Evolutionary conservation across 2,888 invertebrate species (phyloP).

Genomic region (Brassicogethes aeneus): DNA sequence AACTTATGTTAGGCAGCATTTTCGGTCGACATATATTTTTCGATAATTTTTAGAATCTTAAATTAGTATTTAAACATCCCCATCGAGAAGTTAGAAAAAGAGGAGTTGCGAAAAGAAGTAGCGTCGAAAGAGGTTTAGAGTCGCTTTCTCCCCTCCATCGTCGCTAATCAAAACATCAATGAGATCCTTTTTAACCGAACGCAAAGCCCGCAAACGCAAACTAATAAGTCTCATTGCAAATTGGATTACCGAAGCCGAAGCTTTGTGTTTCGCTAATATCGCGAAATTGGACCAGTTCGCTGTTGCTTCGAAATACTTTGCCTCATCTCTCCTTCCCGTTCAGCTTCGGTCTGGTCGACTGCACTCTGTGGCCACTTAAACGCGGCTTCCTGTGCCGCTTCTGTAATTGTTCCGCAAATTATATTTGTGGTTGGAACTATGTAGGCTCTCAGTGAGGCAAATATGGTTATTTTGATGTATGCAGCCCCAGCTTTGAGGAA

Average conservation of each 20-base stretch:
- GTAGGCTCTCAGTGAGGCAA: conserved; percentile 33
- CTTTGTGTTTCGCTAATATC: conserved; percentile 40
- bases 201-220: conserved; percentile 35
- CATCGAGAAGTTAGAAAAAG: too few species aligned
- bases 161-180: conserved; percentile 33
- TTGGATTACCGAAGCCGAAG: conserved; percentile 41
- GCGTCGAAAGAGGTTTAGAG: too few species aligned
- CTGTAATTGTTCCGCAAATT: conserved; percentile 42
- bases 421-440: conserved; percentile 39
- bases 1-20: too few species aligned
- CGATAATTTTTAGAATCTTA: too few species aligned
- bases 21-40: too few species aligned
- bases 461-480: conserved; percentile 37
- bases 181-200: conserved; percentile 35
- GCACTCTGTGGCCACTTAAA: conserved; percentile 36
- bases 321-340: not conserved
- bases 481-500: conserved; percentile 20
- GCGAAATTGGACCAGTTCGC: too few species aligned
- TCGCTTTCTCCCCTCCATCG: too few species aligned
- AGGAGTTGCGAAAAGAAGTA: too few species aligned
- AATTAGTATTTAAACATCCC: too few species aligned
- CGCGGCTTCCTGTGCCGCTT: conserved; percentile 38
- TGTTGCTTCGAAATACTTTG: not conserved
- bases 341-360: conserved; percentile 23
- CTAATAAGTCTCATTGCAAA: conserved; percentile 43